A percentile compares a stretch with the other conserved stretches of the same genome.
Evolutionary conservation across 1,140 invertebrate genomes (phyloP).

Genomic region (Prorops nasuta): DNA sequence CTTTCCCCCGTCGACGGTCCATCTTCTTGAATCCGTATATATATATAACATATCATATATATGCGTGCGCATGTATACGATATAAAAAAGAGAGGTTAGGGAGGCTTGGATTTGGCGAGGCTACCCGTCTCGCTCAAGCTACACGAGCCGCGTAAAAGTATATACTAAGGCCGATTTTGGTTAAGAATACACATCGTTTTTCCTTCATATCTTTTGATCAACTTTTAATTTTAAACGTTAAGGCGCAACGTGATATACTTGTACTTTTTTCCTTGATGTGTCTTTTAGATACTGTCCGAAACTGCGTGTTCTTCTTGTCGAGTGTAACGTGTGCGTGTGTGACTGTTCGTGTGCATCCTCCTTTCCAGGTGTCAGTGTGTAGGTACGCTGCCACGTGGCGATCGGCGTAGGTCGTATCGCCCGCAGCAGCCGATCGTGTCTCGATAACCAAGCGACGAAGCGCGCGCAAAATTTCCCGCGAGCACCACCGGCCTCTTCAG

Average conservation of each 20-base stretch:
- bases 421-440: too few species aligned
- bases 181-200: conserved; percentile 46
- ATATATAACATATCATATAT: conserved; percentile 24
- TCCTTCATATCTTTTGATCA: conserved; percentile 45
- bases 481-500: too few species aligned
- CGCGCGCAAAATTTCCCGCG: too few species aligned
- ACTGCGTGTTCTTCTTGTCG: conserved; percentile 36
- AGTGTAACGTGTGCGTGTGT: conserved; percentile 13
- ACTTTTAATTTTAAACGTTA: conserved; percentile 53
- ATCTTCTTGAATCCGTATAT: conserved; percentile 28
- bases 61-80: conserved; percentile 28
- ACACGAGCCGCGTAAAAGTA: conserved; percentile 42
- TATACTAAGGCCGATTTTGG: conserved; percentile 55
- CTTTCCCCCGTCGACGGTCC: conserved; percentile 29
- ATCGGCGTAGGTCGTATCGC: too few species aligned
- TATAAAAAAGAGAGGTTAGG: conserved; percentile 22
- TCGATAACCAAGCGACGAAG: too few species aligned
- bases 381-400: conserved; percentile 31
- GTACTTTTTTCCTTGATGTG: conserved; percentile 55
- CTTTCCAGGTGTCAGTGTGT: conserved; percentile 18
- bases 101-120: too few species aligned
- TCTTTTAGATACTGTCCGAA: conserved; percentile 52
- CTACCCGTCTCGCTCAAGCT: conserved; percentile 16
- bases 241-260: conserved; percentile 56
- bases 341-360: conserved; percentile 7